Conservation (phyloP, 2,797 vertebrate species). For the Sylvilagus floridanus region DNA sequence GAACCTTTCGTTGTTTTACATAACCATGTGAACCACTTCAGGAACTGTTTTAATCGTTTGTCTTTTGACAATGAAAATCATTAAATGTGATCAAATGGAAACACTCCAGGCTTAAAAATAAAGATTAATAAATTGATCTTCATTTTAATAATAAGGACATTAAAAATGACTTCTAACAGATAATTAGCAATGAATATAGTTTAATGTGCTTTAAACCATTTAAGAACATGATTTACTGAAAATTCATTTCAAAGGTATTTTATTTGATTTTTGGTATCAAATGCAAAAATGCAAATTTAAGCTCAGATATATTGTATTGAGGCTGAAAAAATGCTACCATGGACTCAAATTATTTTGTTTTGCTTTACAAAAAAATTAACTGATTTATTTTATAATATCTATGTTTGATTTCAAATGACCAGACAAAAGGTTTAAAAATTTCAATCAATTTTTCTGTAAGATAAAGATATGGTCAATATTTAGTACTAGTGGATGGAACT, state of each 20-base stretch:
- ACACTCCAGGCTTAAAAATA: neutral
- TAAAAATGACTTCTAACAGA: neutral
- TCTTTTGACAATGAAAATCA: slow-evolving; percentile 12
- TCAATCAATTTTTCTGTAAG: neutral
- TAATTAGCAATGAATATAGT: neutral
- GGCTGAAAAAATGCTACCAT: neutral
- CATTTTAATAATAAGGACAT: neutral
- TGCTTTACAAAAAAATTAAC: slow-evolving; percentile 37
- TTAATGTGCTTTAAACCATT: neutral
- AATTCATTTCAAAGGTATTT: slow-evolving; percentile 9
- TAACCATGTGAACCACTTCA: neutral
- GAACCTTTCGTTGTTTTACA: neutral
- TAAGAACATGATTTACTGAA: neutral
- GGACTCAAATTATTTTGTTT: slow-evolving; percentile 22
- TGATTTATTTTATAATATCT: neutral
- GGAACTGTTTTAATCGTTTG: neutral
- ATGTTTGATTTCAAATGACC: neutral
- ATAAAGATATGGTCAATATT: slow-evolving; percentile 4
- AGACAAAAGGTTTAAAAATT: neutral
- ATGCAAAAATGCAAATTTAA: neutral
- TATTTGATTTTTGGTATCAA: slow-evolving; percentile 3
- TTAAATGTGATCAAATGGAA: neutral
- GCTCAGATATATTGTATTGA: neutral
- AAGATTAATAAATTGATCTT: neutral
- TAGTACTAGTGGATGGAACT: neutral